phyloP scores from a whole-genome alignment of 2,113 vertebrate genomes.

The Enhydra lutris region DNA sequence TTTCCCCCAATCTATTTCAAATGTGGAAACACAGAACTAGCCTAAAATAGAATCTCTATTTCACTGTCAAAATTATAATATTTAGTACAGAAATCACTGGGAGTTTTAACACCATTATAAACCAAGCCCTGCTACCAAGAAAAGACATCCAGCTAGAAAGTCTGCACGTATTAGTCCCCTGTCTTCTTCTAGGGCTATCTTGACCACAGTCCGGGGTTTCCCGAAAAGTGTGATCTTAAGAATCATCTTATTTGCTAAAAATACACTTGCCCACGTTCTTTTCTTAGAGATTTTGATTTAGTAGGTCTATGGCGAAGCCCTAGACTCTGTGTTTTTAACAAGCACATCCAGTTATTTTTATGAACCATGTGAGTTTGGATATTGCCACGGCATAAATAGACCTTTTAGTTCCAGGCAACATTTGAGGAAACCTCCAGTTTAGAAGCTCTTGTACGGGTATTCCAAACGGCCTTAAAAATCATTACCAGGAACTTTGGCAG shows the following conservation, averaged over 20 bases:
- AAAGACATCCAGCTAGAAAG: background rate
- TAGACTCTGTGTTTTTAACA: constrained; percentile 13
- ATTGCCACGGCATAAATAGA: background rate
- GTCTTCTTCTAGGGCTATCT: background rate
- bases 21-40: background rate
- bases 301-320: background rate
- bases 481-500: background rate
- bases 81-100: background rate
- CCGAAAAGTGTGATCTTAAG: background rate
- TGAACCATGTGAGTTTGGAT: background rate
- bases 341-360: background rate
- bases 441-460: background rate
- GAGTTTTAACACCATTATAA: constrained; percentile 26
- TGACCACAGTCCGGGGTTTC: background rate
- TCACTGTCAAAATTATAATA: constrained; percentile 34
- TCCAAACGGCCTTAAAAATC: background rate
- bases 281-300: background rate
- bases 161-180: background rate
- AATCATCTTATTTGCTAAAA: constrained; percentile 7
- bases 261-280: background rate
- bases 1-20: background rate
- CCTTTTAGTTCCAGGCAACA: constrained; percentile 13
- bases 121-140: background rate
- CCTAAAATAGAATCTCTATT: constrained; percentile 21
- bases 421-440: background rate